A percentile compares a stretch with the other conserved stretches of the same genome.
These are phyloP conservation scores for Schrankia costaestrigalis DNA, from an alignment of 2,888 invertebrate species.

Conservation along the genomic window DNA sequence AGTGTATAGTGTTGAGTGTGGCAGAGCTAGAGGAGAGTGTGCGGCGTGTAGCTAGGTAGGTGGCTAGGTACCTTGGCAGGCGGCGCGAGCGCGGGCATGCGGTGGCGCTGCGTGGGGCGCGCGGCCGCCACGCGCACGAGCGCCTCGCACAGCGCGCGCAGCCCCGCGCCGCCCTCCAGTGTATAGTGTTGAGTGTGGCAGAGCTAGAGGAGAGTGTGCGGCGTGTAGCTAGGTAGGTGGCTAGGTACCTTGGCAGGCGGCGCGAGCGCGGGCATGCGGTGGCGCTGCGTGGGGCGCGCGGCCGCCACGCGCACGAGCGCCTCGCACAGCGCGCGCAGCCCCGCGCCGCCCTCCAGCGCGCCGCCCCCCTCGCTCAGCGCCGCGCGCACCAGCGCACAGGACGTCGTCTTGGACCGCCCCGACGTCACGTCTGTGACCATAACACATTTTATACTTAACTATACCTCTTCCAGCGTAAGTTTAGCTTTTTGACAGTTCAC, in stretches of 20 bases:
- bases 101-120: too few species aligned
- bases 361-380: constrained; percentile 25
- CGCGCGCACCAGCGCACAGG: constrained; percentile 50
- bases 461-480: too few species aligned
- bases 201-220: neutral
- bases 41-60: too few species aligned
- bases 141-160: too few species aligned
- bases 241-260: constrained; percentile 66
- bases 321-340: constrained; percentile 74
- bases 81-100: too few species aligned
- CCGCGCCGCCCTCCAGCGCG: constrained; percentile 37
- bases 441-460: neutral
- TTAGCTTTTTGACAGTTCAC: too few species aligned
- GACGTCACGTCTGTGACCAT: constrained; percentile 53
- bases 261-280: constrained; percentile 75
- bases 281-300: constrained; percentile 74
- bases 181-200: neutral
- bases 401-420: constrained; percentile 58
- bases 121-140: too few species aligned
- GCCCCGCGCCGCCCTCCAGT: too few species aligned
- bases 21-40: too few species aligned
- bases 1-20: too few species aligned
- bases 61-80: too few species aligned
- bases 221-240: neutral
- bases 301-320: constrained; percentile 78